Conservation (phyloP, 92 coral and sea anemone species). For the Porites cylindrica region DNA sequence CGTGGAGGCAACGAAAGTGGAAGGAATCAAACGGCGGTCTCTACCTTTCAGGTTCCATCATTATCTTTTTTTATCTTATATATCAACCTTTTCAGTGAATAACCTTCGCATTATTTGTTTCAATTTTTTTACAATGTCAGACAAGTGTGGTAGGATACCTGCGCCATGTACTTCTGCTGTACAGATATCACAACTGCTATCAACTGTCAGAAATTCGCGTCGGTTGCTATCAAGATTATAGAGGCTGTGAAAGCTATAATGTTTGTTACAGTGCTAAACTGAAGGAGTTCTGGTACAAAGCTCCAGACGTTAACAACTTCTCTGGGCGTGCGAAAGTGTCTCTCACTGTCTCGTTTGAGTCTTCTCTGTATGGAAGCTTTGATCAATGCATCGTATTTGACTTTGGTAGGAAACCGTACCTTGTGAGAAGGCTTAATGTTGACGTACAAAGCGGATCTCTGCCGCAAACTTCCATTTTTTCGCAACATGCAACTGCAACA, state of each 20-base stretch:
- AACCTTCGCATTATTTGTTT: no score
- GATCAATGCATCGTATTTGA: conserved; percentile 75
- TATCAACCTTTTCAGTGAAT: no score
- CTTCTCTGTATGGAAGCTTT: conserved; percentile 71
- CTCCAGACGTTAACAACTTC: neutral
- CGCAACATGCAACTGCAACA: neutral
- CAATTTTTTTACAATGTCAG: conserved; percentile 27
- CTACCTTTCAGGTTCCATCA: no score
- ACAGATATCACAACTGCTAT: conserved; percentile 51
- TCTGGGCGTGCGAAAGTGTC: conserved; percentile 28
- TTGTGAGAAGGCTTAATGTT: conserved; percentile 61
- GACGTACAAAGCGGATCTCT: conserved; percentile 58
- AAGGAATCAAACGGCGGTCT: no score
- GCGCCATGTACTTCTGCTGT: conserved; percentile 47
- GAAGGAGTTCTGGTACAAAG: conserved; percentile 30
- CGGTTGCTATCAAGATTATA: conserved; percentile 3
- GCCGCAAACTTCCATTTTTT: conserved; percentile 16
- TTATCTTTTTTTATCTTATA: no score
- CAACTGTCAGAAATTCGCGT: conserved; percentile 53
- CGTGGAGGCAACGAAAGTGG: no score
- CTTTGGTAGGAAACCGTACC: conserved; percentile 74
- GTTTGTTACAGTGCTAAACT: conserved; percentile 29
- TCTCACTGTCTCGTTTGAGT: conserved; percentile 56
- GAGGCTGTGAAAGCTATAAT: conserved; percentile 14
- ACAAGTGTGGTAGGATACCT: conserved; percentile 51